Conservation (phyloP, 2,888 invertebrate species). For the Agrochola macilenta region DNA sequence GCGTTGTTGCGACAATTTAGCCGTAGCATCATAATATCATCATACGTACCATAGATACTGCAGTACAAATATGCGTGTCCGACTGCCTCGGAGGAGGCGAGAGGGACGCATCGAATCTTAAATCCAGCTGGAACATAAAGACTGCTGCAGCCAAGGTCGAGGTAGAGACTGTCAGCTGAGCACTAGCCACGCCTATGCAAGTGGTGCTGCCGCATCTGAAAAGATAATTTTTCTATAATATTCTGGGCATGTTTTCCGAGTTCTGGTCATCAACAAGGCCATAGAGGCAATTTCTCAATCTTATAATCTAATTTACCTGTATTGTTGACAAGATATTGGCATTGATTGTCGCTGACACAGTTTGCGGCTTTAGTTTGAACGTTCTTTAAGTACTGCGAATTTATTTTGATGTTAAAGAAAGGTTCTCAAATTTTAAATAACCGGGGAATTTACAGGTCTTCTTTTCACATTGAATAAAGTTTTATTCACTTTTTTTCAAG, state of each 20-base stretch:
- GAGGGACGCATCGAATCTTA: slow-evolving; percentile 84
- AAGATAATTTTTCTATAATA: background rate
- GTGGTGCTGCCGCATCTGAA: slow-evolving; percentile 84
- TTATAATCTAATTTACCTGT: too few relatives aligned
- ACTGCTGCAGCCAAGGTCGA: slow-evolving; percentile 86
- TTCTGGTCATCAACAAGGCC: background rate
- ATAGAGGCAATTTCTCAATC: too few relatives aligned
- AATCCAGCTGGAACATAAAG: slow-evolving; percentile 85
- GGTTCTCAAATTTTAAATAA: background rate
- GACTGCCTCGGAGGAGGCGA: slow-evolving; percentile 85
- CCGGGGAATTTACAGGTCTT: too few relatives aligned
- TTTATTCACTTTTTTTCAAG: too few relatives aligned
- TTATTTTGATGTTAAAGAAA: too few relatives aligned
- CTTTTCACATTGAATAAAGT: too few relatives aligned
- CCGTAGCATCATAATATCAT: background rate
- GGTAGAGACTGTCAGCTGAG: slow-evolving; percentile 85
- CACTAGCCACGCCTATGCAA: slow-evolving; percentile 87
- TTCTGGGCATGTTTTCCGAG: background rate
- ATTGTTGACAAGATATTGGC: too few relatives aligned
- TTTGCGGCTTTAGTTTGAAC: too few relatives aligned
- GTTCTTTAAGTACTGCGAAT: too few relatives aligned
- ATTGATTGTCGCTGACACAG: too few relatives aligned
- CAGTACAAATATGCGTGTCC: slow-evolving; percentile 85
- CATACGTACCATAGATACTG: slow-evolving; percentile 85
- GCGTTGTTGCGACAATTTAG: too few relatives aligned